Evolutionary conservation across 2,797 vertebrate genomes (phyloP).

Genomic region (Brachyalestes nurse): DNA sequence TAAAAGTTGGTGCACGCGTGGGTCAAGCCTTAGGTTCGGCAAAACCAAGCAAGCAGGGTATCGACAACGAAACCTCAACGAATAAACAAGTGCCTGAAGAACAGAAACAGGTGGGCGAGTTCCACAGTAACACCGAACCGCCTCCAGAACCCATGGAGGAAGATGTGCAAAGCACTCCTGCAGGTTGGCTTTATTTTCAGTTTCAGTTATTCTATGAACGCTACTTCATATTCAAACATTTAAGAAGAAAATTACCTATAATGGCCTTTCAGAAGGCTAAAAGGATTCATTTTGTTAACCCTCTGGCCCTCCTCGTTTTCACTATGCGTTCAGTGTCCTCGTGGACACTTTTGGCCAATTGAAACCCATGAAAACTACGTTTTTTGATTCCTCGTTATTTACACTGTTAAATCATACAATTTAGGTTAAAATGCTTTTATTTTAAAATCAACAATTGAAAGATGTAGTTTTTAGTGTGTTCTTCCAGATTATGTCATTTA

Average conservation of each 20-base stretch:
- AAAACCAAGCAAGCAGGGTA: conserved; percentile 41
- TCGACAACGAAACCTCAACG: not conserved
- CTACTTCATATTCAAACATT: not conserved
- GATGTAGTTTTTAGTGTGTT: too few relatives aligned
- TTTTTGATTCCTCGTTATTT: too few relatives aligned
- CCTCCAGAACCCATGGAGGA: conserved; percentile 1
- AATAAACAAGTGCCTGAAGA: conserved; percentile 35
- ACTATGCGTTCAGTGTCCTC: too few relatives aligned
- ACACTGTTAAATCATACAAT: too few relatives aligned
- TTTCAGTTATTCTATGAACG: not conserved
- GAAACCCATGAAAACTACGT: too few relatives aligned
- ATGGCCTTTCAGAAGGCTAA: not conserved
- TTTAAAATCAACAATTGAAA: too few relatives aligned
- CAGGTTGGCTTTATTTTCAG: conserved; percentile 23
- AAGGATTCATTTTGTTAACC: not conserved
- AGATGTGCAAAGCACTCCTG: not conserved
- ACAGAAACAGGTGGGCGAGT: not conserved
- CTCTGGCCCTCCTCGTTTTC: too few relatives aligned
- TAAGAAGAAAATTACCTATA: not conserved
- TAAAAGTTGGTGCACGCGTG: conserved; percentile 9
- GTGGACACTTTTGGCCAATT: too few relatives aligned
- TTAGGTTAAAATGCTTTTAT: too few relatives aligned
- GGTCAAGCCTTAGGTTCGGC: conserved; percentile 20
- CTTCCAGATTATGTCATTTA: too few relatives aligned
- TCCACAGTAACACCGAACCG: not conserved